phyloP scores from a whole-genome alignment of 2,113 vertebrate genomes.

The Corynorhinus townsendii region DNA sequence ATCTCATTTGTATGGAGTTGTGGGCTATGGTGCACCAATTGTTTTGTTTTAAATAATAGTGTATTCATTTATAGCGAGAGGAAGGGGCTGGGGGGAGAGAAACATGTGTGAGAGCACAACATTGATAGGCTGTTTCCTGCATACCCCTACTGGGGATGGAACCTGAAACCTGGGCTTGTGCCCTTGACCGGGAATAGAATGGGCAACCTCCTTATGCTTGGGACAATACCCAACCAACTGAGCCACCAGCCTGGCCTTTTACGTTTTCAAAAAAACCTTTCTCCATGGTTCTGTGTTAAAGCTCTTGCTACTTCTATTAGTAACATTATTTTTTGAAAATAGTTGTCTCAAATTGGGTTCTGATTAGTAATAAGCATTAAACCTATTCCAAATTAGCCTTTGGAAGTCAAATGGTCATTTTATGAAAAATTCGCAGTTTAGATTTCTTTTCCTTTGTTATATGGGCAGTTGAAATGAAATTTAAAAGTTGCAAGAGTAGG shows the following conservation, averaged over 20 bases:
- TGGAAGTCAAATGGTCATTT: neutral
- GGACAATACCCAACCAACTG: neutral
- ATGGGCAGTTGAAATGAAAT: neutral
- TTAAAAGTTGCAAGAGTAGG: neutral
- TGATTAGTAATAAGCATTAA: neutral
- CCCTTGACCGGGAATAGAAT: neutral
- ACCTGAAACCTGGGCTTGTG: neutral
- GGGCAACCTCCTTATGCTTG: neutral
- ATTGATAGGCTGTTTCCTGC: neutral
- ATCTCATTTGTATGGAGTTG: neutral
- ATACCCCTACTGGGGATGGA: neutral
- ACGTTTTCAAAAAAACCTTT: neutral
- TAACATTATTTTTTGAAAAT: conserved; percentile 6
- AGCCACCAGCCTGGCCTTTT: neutral
- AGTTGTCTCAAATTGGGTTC: neutral
- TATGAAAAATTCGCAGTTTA: neutral
- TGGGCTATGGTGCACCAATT: neutral
- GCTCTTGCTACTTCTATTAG: neutral
- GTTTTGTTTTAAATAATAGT: neutral
- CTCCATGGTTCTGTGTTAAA: neutral
- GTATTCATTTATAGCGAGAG: neutral
- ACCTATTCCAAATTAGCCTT: neutral
- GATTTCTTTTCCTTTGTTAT: neutral
- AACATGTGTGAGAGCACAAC: neutral
- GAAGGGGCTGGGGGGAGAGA: neutral